phyloP scores from a whole-genome alignment of 2,797 vertebrate species.

The Lacerta viridis region DNA sequence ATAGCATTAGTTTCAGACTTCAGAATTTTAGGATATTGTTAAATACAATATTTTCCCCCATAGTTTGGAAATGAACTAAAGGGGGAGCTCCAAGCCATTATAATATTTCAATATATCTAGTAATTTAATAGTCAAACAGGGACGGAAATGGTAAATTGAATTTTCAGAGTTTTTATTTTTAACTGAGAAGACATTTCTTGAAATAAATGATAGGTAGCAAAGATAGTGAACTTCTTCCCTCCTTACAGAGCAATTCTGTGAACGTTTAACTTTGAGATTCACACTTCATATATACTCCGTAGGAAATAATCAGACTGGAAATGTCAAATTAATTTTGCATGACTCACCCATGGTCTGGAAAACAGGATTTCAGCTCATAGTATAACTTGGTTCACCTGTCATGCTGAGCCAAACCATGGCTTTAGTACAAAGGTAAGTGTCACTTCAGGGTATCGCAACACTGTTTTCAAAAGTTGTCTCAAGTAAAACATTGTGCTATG shows the following conservation, averaged over 20 bases:
- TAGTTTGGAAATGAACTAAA: conserved; percentile 52
- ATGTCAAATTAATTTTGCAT: conserved; percentile 74
- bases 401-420: too few species aligned
- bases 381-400: not conserved
- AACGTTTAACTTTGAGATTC: conserved; percentile 73
- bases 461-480: not conserved
- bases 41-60: not conserved
- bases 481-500: conserved; percentile 4
- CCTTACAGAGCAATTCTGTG: conserved; percentile 72
- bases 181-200: not conserved
- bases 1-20: not conserved
- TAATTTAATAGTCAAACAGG: not conserved
- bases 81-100: conserved; percentile 71
- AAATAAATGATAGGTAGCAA: conserved; percentile 23
- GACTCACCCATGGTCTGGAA: conserved; percentile 72
- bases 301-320: conserved; percentile 75
- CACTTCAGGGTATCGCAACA: not conserved
- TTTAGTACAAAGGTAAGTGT: not conserved
- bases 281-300: conserved; percentile 72
- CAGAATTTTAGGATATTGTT: not conserved
- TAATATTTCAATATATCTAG: not conserved
- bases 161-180: not conserved
- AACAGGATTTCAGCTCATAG: conserved; percentile 49
- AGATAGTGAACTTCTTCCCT: conserved; percentile 45
- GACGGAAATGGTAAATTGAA: conserved; percentile 13